These are phyloP conservation scores for Choloepus hoffmanni DNA, from an alignment of 2,113 vertebrate genomes.

Conservation along the genomic window DNA sequence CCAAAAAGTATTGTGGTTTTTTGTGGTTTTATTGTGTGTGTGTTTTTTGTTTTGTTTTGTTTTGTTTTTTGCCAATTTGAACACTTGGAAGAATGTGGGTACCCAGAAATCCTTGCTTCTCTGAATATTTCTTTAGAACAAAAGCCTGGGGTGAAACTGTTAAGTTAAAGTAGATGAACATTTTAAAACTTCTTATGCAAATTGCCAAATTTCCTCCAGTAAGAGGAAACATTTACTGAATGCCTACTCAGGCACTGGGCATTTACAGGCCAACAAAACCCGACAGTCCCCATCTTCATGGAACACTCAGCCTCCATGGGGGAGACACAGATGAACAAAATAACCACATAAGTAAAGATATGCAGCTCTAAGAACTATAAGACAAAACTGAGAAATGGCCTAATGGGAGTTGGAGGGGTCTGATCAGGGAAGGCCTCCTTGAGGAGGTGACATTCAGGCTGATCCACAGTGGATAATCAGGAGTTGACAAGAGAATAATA, in stretches of 20 bases:
- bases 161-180: not conserved
- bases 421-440: not conserved
- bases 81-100: not conserved
- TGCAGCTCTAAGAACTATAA: not conserved
- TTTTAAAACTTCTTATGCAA: not conserved
- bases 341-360: no score
- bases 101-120: conserved; percentile 14
- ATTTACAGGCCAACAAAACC: not conserved
- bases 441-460: not conserved
- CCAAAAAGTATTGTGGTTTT: not conserved
- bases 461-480: not conserved
- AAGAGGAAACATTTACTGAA: not conserved
- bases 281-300: accelerated
- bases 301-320: accelerated
- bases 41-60: not conserved
- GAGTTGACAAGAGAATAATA: not conserved
- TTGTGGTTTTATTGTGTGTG: not conserved
- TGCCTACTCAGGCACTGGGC: not conserved
- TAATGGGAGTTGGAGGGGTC: accelerated
- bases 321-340: not conserved
- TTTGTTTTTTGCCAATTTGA: not conserved
- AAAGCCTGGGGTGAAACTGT: not conserved
- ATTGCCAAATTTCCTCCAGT: not conserved
- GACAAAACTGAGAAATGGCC: not conserved
- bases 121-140: conserved; percentile 16